These are phyloP conservation scores for Sminthurinus aureus DNA, from an alignment of 2,888 invertebrate species.

Conservation along the genomic window DNA sequence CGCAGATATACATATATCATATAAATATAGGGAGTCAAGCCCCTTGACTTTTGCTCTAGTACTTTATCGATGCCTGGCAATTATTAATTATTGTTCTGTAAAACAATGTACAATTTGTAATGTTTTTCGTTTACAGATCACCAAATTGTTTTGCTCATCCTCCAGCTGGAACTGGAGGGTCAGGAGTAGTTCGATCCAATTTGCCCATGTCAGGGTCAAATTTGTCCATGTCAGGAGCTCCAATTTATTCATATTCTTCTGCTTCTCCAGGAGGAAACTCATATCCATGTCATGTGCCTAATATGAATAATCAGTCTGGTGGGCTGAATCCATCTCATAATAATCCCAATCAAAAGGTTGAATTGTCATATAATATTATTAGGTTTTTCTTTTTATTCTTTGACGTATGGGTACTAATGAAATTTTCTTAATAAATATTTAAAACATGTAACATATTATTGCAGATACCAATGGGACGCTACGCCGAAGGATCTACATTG, in stretches of 20 bases:
- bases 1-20: no score
- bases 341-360: background rate
- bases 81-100: no score
- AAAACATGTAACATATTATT: background rate
- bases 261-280: background rate
- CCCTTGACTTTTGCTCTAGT: no score
- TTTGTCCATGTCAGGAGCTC: background rate
- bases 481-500: slow-evolving; percentile 98
- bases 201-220: no score
- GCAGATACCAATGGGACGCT: slow-evolving; percentile 89
- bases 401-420: no score
- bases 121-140: no score
- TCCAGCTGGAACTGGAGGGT: background rate
- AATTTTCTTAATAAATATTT: background rate
- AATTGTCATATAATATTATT: background rate
- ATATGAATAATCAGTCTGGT: background rate
- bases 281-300: background rate
- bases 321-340: background rate
- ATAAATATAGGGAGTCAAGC: no score
- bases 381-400: background rate
- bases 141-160: slow-evolving; percentile 2
- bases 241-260: background rate
- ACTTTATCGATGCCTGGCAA: no score
- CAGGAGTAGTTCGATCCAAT: background rate
- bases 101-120: no score